A percentile compares a stretch with the other conserved stretches of the same genome.
Evolutionary conservation across 1,140 invertebrate species (phyloP).

Genomic region (Lethrus apterus): DNA sequence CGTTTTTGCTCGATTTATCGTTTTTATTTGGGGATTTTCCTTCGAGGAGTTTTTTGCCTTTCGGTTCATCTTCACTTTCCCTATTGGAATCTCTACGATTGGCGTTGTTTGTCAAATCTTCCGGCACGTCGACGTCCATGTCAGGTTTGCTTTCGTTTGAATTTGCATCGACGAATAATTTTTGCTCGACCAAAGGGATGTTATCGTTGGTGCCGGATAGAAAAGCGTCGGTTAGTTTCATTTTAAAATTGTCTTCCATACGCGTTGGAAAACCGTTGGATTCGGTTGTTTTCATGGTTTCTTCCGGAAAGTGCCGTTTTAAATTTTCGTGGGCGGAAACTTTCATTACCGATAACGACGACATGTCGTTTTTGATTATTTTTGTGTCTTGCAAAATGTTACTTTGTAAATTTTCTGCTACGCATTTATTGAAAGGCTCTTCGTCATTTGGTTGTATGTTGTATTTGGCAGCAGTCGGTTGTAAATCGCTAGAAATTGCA

Average conservation of each 20-base stretch:
- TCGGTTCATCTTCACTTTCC: constrained; percentile 32
- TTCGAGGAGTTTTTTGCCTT: too few species aligned
- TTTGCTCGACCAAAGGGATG: constrained; percentile 18
- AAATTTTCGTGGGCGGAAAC: constrained; percentile 3
- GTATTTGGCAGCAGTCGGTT: constrained; percentile 28
- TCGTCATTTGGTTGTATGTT: constrained; percentile 32
- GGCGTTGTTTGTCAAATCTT: background rate
- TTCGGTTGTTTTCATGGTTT: background rate
- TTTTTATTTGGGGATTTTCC: constrained; percentile 1
- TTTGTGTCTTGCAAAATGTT: constrained; percentile 20
- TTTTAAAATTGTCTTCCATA: constrained; percentile 12
- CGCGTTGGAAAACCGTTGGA: background rate
- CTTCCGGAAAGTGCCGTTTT: constrained; percentile 12
- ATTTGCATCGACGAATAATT: constrained; percentile 14
- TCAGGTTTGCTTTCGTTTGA: constrained; percentile 12
- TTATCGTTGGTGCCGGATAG: constrained; percentile 42
- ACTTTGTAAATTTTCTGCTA: constrained; percentile 14
- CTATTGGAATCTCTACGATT: constrained; percentile 30
- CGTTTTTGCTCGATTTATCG: constrained; percentile 11
- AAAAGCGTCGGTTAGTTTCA: constrained; percentile 46
- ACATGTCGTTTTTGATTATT: constrained; percentile 14
- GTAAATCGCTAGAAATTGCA: constrained; percentile 22
- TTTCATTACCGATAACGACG: constrained; percentile 8
- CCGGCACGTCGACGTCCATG: constrained; percentile 11
- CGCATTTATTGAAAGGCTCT: constrained; percentile 30